Evolutionary conservation across 1,140 invertebrate species (phyloP).

Genomic region (Lepidurus arcticus): DNA sequence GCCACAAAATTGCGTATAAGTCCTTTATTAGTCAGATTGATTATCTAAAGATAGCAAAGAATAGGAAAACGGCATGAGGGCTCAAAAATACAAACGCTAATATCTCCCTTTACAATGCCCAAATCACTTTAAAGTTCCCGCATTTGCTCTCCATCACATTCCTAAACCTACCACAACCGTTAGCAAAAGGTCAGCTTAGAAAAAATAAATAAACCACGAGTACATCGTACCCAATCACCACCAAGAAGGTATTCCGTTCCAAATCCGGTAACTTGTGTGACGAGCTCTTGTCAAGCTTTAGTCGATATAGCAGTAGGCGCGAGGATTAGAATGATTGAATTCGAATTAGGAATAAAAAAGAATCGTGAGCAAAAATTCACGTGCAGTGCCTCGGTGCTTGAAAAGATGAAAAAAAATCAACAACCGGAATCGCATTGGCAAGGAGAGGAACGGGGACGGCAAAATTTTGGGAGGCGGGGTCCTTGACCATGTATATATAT

Average conservation of each 20-base stretch:
- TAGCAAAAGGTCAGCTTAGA: neutral
- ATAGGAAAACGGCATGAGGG: neutral
- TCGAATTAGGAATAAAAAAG: conserved; percentile 2
- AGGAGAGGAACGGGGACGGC: conserved; percentile 2
- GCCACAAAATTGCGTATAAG: neutral
- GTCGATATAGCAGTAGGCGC: neutral
- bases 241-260: neutral
- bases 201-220: conserved; percentile 3
- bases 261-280: neutral
- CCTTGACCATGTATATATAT: neutral
- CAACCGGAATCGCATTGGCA: neutral
- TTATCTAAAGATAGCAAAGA: conserved; percentile 16
- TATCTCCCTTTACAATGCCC: neutral
- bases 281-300: neutral
- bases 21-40: conserved; percentile 13
- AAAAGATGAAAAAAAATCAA: neutral
- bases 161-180: neutral
- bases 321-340: neutral
- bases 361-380: conserved; percentile 14
- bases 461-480: neutral
- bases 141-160: neutral
- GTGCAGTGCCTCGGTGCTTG: conserved; percentile 4
- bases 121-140: neutral
- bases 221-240: conserved; percentile 5
- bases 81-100: neutral